A percentile compares a stretch with the other conserved stretches of the same genome.
phyloP scores from a whole-genome alignment of 2,888 invertebrate species.

The Fragum sueziense region DNA sequence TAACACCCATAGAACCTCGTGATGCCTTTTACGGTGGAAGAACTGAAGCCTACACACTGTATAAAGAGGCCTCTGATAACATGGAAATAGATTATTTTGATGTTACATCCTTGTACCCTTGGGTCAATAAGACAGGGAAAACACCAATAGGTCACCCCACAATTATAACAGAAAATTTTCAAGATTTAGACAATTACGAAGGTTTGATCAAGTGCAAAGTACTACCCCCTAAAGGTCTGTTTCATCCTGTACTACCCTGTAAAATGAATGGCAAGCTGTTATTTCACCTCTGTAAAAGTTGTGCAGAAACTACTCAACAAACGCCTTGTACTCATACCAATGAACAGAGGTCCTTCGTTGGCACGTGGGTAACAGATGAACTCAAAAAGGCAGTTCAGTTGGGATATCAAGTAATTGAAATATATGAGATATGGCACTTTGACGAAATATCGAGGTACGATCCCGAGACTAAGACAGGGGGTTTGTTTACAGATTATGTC shows the following conservation, averaged over 20 bases:
- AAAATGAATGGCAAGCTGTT: constrained; percentile 73
- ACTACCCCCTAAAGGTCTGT: background rate
- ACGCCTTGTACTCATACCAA: constrained; percentile 29
- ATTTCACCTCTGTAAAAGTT: constrained; percentile 78
- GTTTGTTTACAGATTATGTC: constrained; percentile 72
- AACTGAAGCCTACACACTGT: constrained; percentile 64
- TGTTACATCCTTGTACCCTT: constrained; percentile 3
- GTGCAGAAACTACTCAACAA: background rate
- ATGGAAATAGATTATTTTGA: constrained; percentile 27
- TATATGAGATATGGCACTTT: constrained; percentile 23
- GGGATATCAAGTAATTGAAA: constrained; percentile 36
- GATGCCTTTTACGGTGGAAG: constrained; percentile 73
- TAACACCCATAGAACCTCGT: constrained; percentile 57
- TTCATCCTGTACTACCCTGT: constrained; percentile 59
- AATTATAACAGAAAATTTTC: background rate
- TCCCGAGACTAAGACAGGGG: constrained; percentile 36
- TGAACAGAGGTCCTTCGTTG: background rate
- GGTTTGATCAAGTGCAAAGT: background rate
- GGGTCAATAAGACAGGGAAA: constrained; percentile 57
- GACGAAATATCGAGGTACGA: constrained; percentile 33
- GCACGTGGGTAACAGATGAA: constrained; percentile 51
- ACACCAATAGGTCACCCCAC: constrained; percentile 64
- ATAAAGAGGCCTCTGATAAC: constrained; percentile 36
- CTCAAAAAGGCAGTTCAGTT: constrained; percentile 34
- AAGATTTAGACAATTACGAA: constrained; percentile 31